Evolutionary conservation across 2,797 vertebrate genomes (phyloP).

Genomic region (Phrynocephalus forsythii): DNA sequence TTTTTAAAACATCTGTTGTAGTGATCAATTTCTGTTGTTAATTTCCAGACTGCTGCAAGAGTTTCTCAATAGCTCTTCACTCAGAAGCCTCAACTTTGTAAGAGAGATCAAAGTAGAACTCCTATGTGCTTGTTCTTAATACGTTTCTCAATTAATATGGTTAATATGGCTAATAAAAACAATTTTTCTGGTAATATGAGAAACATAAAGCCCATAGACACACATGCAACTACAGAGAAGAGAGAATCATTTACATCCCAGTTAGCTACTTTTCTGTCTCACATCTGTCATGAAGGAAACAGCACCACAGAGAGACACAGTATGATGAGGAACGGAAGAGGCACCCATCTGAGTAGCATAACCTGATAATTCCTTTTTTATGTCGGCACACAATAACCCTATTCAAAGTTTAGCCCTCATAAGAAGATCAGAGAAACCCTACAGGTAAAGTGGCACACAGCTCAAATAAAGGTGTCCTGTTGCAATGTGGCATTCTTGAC

Average conservation of each 20-base stretch:
- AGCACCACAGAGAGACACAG: constrained; percentile 31
- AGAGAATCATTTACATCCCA: constrained; percentile 48
- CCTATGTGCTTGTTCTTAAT: too few species aligned
- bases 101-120: too few species aligned
- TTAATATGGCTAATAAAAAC: too few species aligned
- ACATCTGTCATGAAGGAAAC: constrained; percentile 38
- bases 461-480: constrained; percentile 21
- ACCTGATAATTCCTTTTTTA: not conserved
- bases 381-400: constrained; percentile 1
- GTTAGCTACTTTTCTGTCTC: constrained; percentile 44
- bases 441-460: constrained; percentile 26
- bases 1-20: too few species aligned
- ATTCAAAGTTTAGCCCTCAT: constrained; percentile 25
- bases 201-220: not conserved
- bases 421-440: constrained; percentile 9
- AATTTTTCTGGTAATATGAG: too few species aligned
- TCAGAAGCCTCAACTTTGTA: too few species aligned
- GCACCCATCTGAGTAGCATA: not conserved
- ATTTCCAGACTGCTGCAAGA: too few species aligned
- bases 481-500: not conserved
- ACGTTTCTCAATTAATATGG: too few species aligned
- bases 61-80: too few species aligned
- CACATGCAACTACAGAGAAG: constrained; percentile 37
- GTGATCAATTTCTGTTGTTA: too few species aligned
- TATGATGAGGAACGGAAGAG: constrained; percentile 17